Evolutionary conservation across 92 coral and sea anemone genomes (phyloP).

Genomic region (Hydrozoanthus gracilis): DNA sequence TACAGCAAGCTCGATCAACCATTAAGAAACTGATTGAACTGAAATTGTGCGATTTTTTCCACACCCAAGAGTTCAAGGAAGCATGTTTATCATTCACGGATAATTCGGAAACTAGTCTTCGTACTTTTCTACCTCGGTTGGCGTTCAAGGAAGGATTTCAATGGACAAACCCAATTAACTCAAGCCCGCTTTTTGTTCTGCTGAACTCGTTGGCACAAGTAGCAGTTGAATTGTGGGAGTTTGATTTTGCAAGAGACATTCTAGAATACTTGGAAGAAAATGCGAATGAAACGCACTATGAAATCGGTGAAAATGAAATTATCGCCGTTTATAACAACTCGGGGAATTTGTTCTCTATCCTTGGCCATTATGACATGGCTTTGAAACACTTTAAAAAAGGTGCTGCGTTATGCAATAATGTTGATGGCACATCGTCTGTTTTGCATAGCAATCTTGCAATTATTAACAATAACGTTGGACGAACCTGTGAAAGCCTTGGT

Average conservation of each 20-base stretch:
- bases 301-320: not conserved
- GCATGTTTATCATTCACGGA: too few species aligned
- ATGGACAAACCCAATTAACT: not conserved
- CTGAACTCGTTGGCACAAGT: not conserved
- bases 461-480: conserved; percentile 11
- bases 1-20: too few species aligned
- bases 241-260: not conserved
- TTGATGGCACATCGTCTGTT: not conserved
- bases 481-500: not conserved
- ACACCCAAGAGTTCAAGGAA: too few species aligned
- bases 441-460: not conserved
- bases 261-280: not conserved
- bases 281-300: too few species aligned
- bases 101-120: too few species aligned
- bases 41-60: too few species aligned
- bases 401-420: not conserved
- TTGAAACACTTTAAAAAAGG: not conserved
- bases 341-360: not conserved
- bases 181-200: not conserved
- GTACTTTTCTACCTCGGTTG: not conserved
- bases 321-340: conserved; percentile 2
- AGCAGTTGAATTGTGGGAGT: not conserved
- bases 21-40: too few species aligned
- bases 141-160: not conserved
- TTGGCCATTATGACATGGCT: not conserved